Evolutionary conservation across 2,113 vertebrate genomes (phyloP), one percentile per base, ranked within the genome.

Genomic region (Silurus glanis): DNA sequence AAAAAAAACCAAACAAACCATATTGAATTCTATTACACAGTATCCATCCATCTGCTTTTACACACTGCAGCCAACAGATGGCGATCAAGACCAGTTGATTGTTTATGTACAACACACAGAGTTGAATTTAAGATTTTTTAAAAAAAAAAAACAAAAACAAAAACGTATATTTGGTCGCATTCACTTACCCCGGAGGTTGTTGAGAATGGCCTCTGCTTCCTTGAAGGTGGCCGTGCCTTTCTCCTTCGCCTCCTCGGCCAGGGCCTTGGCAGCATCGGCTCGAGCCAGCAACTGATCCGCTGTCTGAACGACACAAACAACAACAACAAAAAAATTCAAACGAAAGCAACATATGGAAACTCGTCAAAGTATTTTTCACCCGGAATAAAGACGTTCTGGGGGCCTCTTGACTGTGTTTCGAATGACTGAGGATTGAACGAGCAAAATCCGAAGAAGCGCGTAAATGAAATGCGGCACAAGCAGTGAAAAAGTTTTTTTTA

Each of bases 281-380:
- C 98, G 96, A 82, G 98, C 98, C 37, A 99, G 88, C 83, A 99
- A 95, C 91, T 99, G 98, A 89, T 99, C 98, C 0, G 97, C 97
- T 0, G 98, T 99, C 98, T 99, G 92, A 61, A 90, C 37, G 91
- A 0, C 23, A 85, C 10, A 23, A 6, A 66, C 28, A 21, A 5
- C 6, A 23, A 49, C 25, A 71, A 84, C n/a, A 51, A 58, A 67
- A 9, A 75, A 53, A 9, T 10, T 23, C 0, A 21, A 5, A 62
- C 23, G 23, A 28, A 56, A 56, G 14, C 6, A 17, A 17, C 1
- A 4, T 9, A 59, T 13, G 25, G 21, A 14, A 37, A 55, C 10
- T 66, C 47, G 59, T 71, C 37, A 6, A 17, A 82, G 25, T 64
- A 13, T 84, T 76, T 19, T 49, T 37, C 19, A 25, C 21, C 4